A percentile compares a stretch with the other conserved stretches of the same genome.
Evolutionary conservation across 2,797 vertebrate species (phyloP).

Genomic region (Labeo calbasu): DNA sequence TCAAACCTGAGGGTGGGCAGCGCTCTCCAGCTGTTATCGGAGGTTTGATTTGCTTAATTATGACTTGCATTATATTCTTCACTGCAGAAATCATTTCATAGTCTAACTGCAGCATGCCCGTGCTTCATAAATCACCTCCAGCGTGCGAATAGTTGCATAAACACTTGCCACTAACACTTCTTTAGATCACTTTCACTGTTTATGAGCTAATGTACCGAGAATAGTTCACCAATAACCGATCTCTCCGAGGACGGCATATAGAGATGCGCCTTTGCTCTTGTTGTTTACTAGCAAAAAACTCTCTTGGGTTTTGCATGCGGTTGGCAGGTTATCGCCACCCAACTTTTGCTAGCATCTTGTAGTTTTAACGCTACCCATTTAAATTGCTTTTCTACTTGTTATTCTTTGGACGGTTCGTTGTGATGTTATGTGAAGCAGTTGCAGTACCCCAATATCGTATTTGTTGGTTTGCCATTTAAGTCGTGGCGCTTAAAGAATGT

Average conservation of each 20-base stretch:
- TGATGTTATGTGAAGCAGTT: not conserved
- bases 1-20: conserved; percentile 96
- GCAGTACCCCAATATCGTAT: not conserved
- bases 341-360: conserved; percentile 31
- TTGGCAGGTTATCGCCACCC: not conserved
- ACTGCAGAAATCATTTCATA: conserved; percentile 20
- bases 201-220: not conserved
- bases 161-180: conserved; percentile 17
- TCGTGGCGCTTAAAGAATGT: not conserved
- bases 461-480: not conserved
- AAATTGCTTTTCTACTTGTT: not conserved
- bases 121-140: conserved; percentile 2
- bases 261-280: conserved; percentile 24
- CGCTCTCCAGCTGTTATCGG: conserved; percentile 93
- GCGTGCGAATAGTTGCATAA: conserved; percentile 22
- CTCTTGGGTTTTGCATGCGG: conserved; percentile 4
- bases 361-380: conserved; percentile 2
- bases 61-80: conserved; percentile 40
- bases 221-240: conserved; percentile 19
- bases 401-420: not conserved
- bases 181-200: conserved; percentile 25
- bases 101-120: conserved; percentile 14
- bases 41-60: conserved; percentile 79
- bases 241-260: not conserved
- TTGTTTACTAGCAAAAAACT: conserved; percentile 31